These are phyloP conservation scores for Tuberolachnus salignus DNA, from an alignment of 2,888 invertebrate species.

Conservation along the genomic window DNA sequence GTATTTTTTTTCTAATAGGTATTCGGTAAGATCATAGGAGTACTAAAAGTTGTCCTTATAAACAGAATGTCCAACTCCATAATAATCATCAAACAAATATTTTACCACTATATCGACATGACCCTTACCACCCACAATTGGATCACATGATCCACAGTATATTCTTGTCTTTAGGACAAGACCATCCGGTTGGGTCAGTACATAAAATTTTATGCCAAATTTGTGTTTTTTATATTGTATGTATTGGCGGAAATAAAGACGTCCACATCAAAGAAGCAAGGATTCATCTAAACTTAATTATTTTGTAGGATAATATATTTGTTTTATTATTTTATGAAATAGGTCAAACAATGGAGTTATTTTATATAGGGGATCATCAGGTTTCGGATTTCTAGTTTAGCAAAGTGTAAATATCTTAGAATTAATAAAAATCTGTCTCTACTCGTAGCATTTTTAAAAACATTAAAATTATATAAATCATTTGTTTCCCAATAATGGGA, in stretches of 20 bases:
- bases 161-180: constrained; percentile 59
- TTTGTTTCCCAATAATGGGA: constrained; percentile 62
- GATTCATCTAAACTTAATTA: constrained; percentile 61
- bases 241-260: constrained; percentile 61
- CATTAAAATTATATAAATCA: constrained; percentile 61
- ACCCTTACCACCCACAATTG: constrained; percentile 58
- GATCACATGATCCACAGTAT: constrained; percentile 59
- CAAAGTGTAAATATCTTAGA: constrained; percentile 61
- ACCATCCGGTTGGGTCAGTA: constrained; percentile 62
- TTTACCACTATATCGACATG: constrained; percentile 56
- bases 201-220: constrained; percentile 62
- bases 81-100: constrained; percentile 53
- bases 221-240: constrained; percentile 62
- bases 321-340: constrained; percentile 61
- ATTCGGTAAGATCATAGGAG: not conserved
- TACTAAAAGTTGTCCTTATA: constrained; percentile 56
- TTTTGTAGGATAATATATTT: constrained; percentile 61
- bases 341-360: constrained; percentile 61
- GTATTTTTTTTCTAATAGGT: constrained; percentile 33
- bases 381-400: constrained; percentile 58
- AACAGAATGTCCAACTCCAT: constrained; percentile 57
- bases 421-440: constrained; percentile 61
- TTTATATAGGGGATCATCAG: constrained; percentile 60
- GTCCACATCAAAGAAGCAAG: constrained; percentile 61
- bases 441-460: constrained; percentile 61